phyloP scores from a whole-genome alignment of 37 sponge, comb jelly and placozoan genomes.

The Ephydatia muelleri region DNA sequence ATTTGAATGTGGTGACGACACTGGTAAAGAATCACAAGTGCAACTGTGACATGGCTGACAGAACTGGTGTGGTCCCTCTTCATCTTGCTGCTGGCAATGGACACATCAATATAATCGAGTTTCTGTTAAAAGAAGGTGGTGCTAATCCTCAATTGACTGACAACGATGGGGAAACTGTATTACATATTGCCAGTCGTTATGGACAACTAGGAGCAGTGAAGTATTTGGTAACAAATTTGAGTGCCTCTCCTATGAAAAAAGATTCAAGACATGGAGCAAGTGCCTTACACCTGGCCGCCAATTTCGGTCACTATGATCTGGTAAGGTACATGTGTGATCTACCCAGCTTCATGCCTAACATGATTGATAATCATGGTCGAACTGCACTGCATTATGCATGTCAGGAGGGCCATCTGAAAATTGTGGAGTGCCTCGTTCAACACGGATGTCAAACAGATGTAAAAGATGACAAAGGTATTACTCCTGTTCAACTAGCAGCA shows the following conservation, averaged over 20 bases:
- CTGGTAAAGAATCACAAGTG: slow-evolving; percentile 20
- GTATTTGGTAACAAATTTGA: slow-evolving; percentile 35
- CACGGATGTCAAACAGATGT: not conserved
- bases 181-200: slow-evolving; percentile 39
- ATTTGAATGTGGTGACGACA: slow-evolving; percentile 43
- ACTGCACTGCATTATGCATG: slow-evolving; percentile 70
- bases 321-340: too few species aligned
- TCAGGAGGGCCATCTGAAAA: slow-evolving; percentile 59
- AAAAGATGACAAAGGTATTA: slow-evolving; percentile 8
- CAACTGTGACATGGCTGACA: slow-evolving; percentile 5
- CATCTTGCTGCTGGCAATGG: slow-evolving; percentile 54
- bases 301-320: not conserved
- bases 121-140: slow-evolving; percentile 12
- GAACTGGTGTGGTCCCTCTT: slow-evolving; percentile 30
- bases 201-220: slow-evolving; percentile 58
- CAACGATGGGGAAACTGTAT: slow-evolving; percentile 29
- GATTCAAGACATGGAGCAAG: slow-evolving; percentile 23
- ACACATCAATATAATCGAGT: slow-evolving; percentile 19
- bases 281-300: slow-evolving; percentile 37
- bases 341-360: slow-evolving; percentile 13
- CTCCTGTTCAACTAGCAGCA: slow-evolving; percentile 69
- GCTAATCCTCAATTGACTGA: slow-evolving; percentile 5
- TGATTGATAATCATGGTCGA: slow-evolving; percentile 30
- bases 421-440: slow-evolving; percentile 38
- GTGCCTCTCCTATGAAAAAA: slow-evolving; percentile 10